A percentile compares a stretch with the other conserved stretches of the same genome.
These are phyloP conservation scores for Ammodytes marinus DNA, from an alignment of 2,113 vertebrate species.

Conservation along the genomic window DNA sequence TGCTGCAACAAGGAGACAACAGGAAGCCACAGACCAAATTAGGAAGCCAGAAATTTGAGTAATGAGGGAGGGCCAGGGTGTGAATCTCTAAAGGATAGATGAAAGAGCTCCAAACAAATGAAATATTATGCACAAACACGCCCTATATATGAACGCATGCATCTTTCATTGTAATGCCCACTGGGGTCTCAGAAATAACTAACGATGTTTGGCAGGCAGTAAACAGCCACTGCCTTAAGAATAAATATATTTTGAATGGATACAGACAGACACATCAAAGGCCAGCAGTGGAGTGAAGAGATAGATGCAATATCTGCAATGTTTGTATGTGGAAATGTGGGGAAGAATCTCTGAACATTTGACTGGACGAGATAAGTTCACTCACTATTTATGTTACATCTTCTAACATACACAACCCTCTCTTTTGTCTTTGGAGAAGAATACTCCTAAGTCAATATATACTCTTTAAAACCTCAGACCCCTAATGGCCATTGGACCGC, in stretches of 20 bases:
- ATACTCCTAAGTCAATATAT: too few species aligned
- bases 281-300: slow-evolving; percentile 23
- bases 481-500: too few species aligned
- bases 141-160: slow-evolving; percentile 16
- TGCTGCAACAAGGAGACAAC: slow-evolving; percentile 29
- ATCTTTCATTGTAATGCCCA: slow-evolving; percentile 32
- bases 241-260: slow-evolving; percentile 3
- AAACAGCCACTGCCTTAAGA: slow-evolving; percentile 56
- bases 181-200: slow-evolving; percentile 32
- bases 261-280: slow-evolving; percentile 37
- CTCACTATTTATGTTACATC: not conserved
- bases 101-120: slow-evolving; percentile 56
- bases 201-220: slow-evolving; percentile 31
- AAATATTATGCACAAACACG: slow-evolving; percentile 58
- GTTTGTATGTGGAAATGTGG: not conserved
- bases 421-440: too few species aligned
- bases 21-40: slow-evolving; percentile 34
- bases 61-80: slow-evolving; percentile 56
- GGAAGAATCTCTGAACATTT: not conserved
- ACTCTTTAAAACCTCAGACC: too few species aligned
- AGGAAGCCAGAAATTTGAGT: slow-evolving; percentile 37
- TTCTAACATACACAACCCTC: not conserved
- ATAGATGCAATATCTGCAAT: not conserved
- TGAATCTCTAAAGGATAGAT: slow-evolving; percentile 58
- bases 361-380: too few species aligned